Conservation (phyloP, 1,140 invertebrate species). For the Lasaia peninsularis region DNA sequence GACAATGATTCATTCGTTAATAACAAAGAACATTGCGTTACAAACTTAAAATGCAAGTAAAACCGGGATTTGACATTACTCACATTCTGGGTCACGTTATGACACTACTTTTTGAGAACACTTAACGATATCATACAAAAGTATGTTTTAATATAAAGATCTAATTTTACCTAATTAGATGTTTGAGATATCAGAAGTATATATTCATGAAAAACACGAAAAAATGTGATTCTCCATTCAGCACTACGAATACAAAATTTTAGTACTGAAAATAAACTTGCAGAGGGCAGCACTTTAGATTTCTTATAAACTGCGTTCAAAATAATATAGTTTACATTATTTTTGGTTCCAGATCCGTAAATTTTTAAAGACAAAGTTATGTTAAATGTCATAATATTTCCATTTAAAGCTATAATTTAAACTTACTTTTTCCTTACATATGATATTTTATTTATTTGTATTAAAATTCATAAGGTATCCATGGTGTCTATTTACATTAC, state of each 20-base stretch:
- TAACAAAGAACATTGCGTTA: background rate
- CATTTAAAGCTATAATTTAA: background rate
- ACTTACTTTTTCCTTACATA: no score
- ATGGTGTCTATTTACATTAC: background rate
- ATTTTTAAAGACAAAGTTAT: background rate
- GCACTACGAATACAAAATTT: conserved; percentile 76
- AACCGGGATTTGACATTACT: conserved; percentile 69
- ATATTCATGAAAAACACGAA: conserved; percentile 74
- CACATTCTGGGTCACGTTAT: conserved; percentile 58
- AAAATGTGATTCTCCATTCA: conserved; percentile 77
- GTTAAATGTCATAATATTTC: background rate
- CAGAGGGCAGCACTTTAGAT: conserved; percentile 41
- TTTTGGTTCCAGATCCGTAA: background rate
- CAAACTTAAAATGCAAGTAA: conserved; percentile 43
- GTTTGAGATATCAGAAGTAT: conserved; percentile 63
- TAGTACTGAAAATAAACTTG: conserved; percentile 68
- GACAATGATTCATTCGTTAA: background rate
- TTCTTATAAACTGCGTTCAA: conserved; percentile 14
- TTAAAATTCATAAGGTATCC: background rate
- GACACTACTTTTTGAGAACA: conserved; percentile 12
- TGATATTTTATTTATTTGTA: background rate
- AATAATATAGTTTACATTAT: background rate
- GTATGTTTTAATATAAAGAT: background rate
- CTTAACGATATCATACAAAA: background rate
- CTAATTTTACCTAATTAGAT: conserved; percentile 58